These are phyloP conservation scores for Barbus barbus DNA, from an alignment of 2,113 vertebrate genomes.

Conservation along the genomic window DNA sequence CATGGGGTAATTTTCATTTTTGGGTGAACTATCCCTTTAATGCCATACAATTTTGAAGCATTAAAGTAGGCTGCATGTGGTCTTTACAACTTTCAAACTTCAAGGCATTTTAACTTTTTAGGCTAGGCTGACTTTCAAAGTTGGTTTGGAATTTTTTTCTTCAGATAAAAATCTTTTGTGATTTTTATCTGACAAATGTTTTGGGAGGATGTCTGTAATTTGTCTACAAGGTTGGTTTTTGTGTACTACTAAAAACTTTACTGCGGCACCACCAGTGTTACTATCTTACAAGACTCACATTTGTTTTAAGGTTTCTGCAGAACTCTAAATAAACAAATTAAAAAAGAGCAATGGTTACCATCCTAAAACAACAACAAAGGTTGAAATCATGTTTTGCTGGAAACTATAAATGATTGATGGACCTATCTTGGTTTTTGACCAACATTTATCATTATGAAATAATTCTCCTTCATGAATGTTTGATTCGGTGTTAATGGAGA, in stretches of 20 bases:
- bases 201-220: background rate
- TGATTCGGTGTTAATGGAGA: no score
- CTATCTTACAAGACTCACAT: background rate
- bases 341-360: background rate
- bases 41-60: background rate
- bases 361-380: no score
- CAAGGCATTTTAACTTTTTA: background rate
- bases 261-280: background rate
- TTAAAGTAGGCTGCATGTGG: background rate
- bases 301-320: background rate
- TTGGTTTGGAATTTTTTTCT: background rate
- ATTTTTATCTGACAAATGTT: background rate
- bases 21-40: background rate
- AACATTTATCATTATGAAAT: no score
- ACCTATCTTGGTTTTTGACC: no score
- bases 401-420: no score
- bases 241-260: background rate
- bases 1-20: no score
- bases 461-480: no score
- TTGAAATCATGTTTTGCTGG: no score
- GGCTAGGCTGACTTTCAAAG: background rate
- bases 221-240: background rate
- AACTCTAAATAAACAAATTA: background rate
- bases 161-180: background rate
- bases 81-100: background rate